Conservation (phyloP, 2,888 invertebrate genomes). For the Macrosoma leucophasiata region DNA sequence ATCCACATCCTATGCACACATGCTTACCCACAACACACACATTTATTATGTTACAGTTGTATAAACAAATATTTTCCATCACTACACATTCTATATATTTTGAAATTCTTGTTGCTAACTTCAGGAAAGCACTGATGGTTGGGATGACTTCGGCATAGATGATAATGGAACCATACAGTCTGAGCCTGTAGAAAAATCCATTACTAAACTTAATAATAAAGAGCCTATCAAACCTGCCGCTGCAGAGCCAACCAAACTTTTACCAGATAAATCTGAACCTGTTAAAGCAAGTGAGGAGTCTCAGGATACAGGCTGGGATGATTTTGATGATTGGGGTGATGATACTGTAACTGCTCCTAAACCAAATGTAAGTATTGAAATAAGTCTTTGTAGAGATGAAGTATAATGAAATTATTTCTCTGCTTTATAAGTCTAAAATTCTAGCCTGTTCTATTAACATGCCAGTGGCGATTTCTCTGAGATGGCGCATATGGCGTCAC, state of each 20-base stretch:
- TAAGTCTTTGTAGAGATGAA: too few relatives aligned
- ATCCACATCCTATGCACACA: too few relatives aligned
- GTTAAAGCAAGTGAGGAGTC: slow-evolving; percentile 33
- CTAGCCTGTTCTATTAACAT: too few relatives aligned
- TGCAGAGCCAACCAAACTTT: slow-evolving; percentile 2
- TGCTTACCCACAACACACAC: too few relatives aligned
- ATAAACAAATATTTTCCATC: background rate
- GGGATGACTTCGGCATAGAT: slow-evolving; percentile 71
- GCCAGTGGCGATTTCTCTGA: too few relatives aligned
- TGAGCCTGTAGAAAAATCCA: too few relatives aligned
- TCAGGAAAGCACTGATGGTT: slow-evolving; percentile 47
- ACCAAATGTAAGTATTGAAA: too few relatives aligned
- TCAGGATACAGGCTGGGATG: slow-evolving; percentile 67
- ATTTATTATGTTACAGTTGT: slow-evolving; percentile 13
- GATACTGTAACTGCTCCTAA: slow-evolving; percentile 29
- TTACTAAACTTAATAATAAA: too few relatives aligned
- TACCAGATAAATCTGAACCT: slow-evolving; percentile 9
- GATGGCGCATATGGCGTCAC: too few relatives aligned
- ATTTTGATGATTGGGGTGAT: slow-evolving; percentile 67
- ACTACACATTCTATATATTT: background rate
- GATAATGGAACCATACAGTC: slow-evolving; percentile 33
- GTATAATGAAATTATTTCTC: too few relatives aligned
- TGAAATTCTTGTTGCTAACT: too few relatives aligned
- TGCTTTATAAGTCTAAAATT: too few relatives aligned
- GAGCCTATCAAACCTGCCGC: slow-evolving; percentile 1